Conservation (phyloP, 2,888 invertebrate species). For the Heteropelma amictum region DNA sequence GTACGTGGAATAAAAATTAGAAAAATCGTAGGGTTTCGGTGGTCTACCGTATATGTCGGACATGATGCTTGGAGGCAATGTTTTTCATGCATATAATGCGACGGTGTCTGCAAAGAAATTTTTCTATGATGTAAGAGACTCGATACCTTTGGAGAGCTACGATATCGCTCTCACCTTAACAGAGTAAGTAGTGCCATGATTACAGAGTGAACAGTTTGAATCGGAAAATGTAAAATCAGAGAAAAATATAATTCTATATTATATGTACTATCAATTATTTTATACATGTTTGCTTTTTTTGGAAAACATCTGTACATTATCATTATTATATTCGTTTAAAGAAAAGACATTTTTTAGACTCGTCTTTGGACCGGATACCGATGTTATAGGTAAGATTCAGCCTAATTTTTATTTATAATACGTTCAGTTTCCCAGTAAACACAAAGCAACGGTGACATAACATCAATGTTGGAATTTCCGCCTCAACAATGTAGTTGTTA, state of each 20-base stretch:
- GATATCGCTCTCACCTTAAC: slow-evolving; percentile 35
- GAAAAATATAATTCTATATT: too few species aligned
- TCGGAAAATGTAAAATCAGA: too few species aligned
- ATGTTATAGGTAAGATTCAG: neutral
- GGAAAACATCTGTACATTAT: too few species aligned
- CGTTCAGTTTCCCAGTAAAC: too few species aligned
- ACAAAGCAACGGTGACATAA: too few species aligned
- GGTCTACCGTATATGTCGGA: slow-evolving; percentile 1
- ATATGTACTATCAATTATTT: too few species aligned
- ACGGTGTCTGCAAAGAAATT: neutral
- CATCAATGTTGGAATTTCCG: too few species aligned
- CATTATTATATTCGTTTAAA: neutral
- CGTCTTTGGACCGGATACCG: neutral
- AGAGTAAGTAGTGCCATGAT: slow-evolving; percentile 7
- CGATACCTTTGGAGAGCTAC: slow-evolving; percentile 28
- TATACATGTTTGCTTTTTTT: too few species aligned
- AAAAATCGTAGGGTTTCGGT: neutral
- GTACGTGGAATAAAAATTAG: neutral
- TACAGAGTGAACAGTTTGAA: neutral
- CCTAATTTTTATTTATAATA: too few species aligned
- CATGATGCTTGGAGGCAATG: neutral
- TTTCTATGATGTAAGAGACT: slow-evolving; percentile 1
- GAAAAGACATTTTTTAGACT: neutral
- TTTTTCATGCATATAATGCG: neutral
- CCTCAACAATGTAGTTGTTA: too few species aligned